Percentiles rank a stretch among this genome's conserved stretches.
Evolutionary conservation across 2,113 vertebrate genomes (phyloP).

Genomic region (Caracal caracal): DNA sequence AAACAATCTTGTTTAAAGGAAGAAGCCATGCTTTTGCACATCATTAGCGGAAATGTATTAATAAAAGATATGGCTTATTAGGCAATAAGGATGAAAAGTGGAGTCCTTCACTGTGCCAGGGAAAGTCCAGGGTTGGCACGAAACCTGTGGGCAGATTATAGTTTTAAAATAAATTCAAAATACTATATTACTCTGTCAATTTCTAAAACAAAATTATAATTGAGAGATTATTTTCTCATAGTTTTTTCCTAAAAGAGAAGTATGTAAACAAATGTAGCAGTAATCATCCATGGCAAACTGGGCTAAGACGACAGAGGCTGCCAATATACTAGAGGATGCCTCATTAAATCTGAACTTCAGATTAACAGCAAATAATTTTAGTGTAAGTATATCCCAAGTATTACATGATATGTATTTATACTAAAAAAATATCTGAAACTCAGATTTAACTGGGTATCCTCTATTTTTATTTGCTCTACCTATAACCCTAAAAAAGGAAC

Average conservation of each 20-base stretch:
- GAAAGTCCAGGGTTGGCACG: background rate
- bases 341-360: background rate
- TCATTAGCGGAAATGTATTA: slow-evolving; percentile 75
- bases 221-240: background rate
- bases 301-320: accelerated
- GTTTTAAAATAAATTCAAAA: background rate
- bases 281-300: background rate
- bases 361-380: background rate
- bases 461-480: background rate
- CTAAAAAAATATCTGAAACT: background rate
- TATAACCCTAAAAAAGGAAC: background rate
- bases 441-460: background rate
- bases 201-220: slow-evolving; percentile 6
- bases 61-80: slow-evolving; percentile 76
- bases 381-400: background rate
- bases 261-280: background rate
- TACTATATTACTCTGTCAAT: background rate
- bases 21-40: slow-evolving; percentile 71
- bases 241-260: background rate
- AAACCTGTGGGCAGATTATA: background rate
- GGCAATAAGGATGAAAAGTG: slow-evolving; percentile 63
- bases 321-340: background rate
- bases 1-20: slow-evolving; percentile 74
- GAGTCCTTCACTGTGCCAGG: slow-evolving; percentile 29
- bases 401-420: background rate